phyloP scores from a whole-genome alignment of 2,888 invertebrate species.

The Caenorhabditis macrosperma region DNA sequence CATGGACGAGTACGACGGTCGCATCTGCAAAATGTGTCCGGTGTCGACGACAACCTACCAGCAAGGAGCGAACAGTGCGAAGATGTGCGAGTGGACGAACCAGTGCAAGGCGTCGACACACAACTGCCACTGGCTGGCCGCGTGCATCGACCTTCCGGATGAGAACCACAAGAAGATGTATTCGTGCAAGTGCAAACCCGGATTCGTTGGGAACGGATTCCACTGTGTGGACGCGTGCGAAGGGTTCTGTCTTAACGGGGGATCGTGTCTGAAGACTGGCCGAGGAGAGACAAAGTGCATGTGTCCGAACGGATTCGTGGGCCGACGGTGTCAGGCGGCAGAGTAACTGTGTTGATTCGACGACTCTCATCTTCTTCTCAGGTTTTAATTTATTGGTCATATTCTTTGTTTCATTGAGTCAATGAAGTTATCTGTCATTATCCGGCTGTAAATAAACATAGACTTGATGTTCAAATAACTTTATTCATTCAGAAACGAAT shows the following conservation, averaged over 20 bases:
- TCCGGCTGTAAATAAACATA: not conserved
- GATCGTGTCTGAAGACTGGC: conserved; percentile 66
- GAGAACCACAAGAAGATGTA: conserved; percentile 67
- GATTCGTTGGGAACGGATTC: conserved; percentile 70
- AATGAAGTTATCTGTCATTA: not conserved
- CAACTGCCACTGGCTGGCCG: conserved; percentile 71
- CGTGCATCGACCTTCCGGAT: conserved; percentile 71
- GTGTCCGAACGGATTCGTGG: conserved; percentile 62
- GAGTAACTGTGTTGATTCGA: not conserved
- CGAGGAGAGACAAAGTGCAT: conserved; percentile 66
- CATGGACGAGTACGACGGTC: conserved; percentile 65
- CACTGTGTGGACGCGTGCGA: conserved; percentile 68
- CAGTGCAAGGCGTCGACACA: conserved; percentile 68
- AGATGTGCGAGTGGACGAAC: conserved; percentile 68
- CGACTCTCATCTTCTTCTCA: not conserved
- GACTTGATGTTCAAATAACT: no score
- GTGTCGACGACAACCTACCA: conserved; percentile 66
- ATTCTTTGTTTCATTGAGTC: not conserved
- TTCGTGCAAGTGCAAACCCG: conserved; percentile 70
- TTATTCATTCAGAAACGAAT: no score
- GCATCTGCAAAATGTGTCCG: conserved; percentile 66
- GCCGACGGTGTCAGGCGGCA: conserved; percentile 59
- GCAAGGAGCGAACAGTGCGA: conserved; percentile 60
- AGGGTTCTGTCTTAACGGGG: conserved; percentile 66
- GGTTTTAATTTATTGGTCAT: not conserved